phyloP scores from a whole-genome alignment of 1,140 invertebrate species.

The Drosophila willistoni region DNA sequence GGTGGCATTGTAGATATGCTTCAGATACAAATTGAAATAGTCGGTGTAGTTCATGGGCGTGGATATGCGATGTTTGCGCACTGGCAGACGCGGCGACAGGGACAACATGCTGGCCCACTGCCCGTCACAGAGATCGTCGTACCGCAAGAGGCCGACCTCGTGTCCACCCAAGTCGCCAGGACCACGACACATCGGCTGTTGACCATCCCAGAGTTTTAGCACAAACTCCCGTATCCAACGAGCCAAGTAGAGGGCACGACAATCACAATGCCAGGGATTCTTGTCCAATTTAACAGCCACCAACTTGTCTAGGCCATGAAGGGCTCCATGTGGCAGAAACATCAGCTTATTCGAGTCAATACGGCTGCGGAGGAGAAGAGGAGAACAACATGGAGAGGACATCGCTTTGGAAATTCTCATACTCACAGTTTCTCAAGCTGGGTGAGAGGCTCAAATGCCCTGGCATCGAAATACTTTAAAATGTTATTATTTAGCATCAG shows the following conservation, averaged over 20 bases:
- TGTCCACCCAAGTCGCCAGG: conserved; percentile 85
- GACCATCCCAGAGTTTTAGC: conserved; percentile 88
- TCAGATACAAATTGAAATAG: conserved; percentile 80
- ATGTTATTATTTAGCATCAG: conserved; percentile 87
- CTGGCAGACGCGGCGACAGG: conserved; percentile 87
- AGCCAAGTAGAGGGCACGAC: conserved; percentile 89
- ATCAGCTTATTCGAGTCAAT: conserved; percentile 91
- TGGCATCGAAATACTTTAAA: conserved; percentile 84
- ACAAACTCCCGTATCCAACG: conserved; percentile 87
- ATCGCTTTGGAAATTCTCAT: neutral
- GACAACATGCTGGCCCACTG: conserved; percentile 94
- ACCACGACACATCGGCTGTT: conserved; percentile 88
- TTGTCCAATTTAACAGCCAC: conserved; percentile 90
- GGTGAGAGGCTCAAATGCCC: conserved; percentile 84
- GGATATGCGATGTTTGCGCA: conserved; percentile 80
- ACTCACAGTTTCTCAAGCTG: conserved; percentile 84
- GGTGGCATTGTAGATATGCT: conserved; percentile 76
- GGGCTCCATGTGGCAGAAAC: conserved; percentile 87
- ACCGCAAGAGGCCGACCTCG: conserved; percentile 86
- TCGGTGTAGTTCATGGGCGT: conserved; percentile 81
- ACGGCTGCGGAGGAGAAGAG: conserved; percentile 84
- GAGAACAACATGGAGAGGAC: neutral
- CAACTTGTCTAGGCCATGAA: conserved; percentile 88
- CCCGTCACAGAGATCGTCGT: conserved; percentile 91
- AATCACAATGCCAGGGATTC: conserved; percentile 95